Evolutionary conservation across 2,113 vertebrate genomes (phyloP).

Genomic region (Pedionomus torquatus): DNA sequence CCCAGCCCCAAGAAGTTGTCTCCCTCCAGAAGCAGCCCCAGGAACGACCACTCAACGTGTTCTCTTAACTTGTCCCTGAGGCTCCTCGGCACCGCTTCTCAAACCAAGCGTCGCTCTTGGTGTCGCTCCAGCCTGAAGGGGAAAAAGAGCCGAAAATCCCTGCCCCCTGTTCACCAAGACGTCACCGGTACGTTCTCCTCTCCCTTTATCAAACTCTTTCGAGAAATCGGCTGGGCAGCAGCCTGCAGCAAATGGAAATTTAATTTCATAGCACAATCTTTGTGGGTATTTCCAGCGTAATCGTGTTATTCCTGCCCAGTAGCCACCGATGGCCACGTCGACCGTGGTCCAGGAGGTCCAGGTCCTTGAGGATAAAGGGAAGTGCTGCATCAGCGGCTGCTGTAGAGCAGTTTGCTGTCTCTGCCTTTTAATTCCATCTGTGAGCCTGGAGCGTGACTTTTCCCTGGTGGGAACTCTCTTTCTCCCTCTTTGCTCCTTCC

Average conservation of each 20-base stretch:
- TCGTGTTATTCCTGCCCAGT: neutral
- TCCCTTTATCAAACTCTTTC: no score
- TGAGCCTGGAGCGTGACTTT: neutral
- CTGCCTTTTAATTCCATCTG: neutral
- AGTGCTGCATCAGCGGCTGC: rapidly evolving
- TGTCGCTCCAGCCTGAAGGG: slow-evolving; percentile 16
- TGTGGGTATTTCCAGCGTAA: neutral
- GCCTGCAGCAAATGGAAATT: neutral
- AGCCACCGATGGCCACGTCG: rapidly evolving
- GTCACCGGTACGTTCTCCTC: neutral
- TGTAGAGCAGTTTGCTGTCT: no score
- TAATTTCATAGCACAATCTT: rapidly evolving
- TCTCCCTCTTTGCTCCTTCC: neutral
- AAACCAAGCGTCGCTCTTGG: neutral
- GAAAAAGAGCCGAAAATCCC: neutral
- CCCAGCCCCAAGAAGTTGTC: neutral
- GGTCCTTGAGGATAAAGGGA: neutral
- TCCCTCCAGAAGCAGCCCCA: neutral
- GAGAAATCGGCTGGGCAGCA: no score
- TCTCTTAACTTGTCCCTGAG: neutral
- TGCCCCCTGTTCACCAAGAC: neutral
- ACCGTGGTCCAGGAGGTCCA: rapidly evolving
- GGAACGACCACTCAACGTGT: rapidly evolving
- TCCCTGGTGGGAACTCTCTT: neutral
- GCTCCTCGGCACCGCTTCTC: rapidly evolving